Conservation (phyloP, 2,888 invertebrate species). For the Penaeus monodon region DNA sequence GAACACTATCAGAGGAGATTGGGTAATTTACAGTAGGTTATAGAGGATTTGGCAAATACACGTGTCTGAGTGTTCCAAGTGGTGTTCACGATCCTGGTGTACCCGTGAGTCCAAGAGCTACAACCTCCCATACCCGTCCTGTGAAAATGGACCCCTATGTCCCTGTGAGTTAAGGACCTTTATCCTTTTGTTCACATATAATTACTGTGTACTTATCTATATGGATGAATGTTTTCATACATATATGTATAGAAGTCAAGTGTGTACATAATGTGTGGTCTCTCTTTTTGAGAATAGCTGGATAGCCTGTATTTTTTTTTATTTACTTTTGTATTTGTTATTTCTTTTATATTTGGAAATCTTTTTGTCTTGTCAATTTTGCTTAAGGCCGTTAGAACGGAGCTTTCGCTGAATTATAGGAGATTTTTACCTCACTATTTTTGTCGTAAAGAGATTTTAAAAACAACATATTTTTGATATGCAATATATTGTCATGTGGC, state of each 20-base stretch:
- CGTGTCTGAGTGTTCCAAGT: conserved; percentile 29
- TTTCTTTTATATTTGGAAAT: conserved; percentile 28
- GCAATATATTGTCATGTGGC: conserved; percentile 48
- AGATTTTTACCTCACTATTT: conserved; percentile 39
- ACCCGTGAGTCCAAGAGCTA: conserved; percentile 15
- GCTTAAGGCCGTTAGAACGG: conserved; percentile 44
- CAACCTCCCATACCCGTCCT: conserved; percentile 18
- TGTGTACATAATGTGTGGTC: conserved; percentile 52
- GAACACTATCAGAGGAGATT: background rate
- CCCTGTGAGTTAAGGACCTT: conserved; percentile 38
- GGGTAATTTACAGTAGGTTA: background rate
- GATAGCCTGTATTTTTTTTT: conserved; percentile 21
- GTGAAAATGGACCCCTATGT: conserved; percentile 49
- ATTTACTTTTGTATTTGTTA: conserved; percentile 21
- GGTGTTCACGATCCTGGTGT: conserved; percentile 23
- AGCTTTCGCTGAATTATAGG: conserved; percentile 48
- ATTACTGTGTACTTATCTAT: conserved; percentile 39
- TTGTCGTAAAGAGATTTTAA: conserved; percentile 36
- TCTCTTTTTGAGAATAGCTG: conserved; percentile 56
- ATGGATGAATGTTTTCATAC: conserved; percentile 38
- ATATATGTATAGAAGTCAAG: conserved; percentile 54
- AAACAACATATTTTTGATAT: conserved; percentile 53
- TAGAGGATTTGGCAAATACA: background rate
- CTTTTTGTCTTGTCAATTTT: conserved; percentile 49
- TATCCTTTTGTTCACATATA: conserved; percentile 42